Conservation (phyloP, 2,888 invertebrate species). For the Pimpla rufipes region DNA sequence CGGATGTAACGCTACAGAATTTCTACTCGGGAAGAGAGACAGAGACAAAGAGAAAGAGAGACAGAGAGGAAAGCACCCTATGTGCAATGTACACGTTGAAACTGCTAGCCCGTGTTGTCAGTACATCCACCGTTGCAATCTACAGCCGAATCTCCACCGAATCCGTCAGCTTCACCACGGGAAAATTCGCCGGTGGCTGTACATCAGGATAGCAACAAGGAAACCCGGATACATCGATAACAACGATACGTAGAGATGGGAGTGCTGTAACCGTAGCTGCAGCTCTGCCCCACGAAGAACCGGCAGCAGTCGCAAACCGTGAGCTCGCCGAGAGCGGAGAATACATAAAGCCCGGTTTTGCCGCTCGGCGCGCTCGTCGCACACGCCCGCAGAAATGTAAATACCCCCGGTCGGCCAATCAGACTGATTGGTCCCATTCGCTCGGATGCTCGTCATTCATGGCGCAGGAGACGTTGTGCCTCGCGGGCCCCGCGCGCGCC, state of each 20-base stretch:
- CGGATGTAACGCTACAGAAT: no score
- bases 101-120: not conserved
- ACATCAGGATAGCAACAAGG: not conserved
- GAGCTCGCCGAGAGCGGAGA: conserved; percentile 29
- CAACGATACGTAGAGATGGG: conserved; percentile 20
- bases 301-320: not conserved
- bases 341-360: conserved; percentile 62
- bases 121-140: not conserved
- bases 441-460: conserved; percentile 83
- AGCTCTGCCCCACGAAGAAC: no score
- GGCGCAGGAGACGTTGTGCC: conserved; percentile 69
- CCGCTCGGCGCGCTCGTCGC: conserved; percentile 67
- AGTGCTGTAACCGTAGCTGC: no score
- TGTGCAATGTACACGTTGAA: not conserved
- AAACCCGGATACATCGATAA: conserved; percentile 14
- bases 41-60: no score
- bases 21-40: no score
- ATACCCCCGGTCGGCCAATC: conserved; percentile 83
- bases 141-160: not conserved
- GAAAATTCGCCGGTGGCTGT: not conserved
- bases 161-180: conserved; percentile 29
- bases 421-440: conserved; percentile 85
- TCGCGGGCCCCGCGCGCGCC: conserved; percentile 61
- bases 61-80: no score
- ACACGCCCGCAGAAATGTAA: conserved; percentile 82